Evolutionary conservation across 1,140 invertebrate species (phyloP).

Genomic region (Zeugodacus cucurbitae): DNA sequence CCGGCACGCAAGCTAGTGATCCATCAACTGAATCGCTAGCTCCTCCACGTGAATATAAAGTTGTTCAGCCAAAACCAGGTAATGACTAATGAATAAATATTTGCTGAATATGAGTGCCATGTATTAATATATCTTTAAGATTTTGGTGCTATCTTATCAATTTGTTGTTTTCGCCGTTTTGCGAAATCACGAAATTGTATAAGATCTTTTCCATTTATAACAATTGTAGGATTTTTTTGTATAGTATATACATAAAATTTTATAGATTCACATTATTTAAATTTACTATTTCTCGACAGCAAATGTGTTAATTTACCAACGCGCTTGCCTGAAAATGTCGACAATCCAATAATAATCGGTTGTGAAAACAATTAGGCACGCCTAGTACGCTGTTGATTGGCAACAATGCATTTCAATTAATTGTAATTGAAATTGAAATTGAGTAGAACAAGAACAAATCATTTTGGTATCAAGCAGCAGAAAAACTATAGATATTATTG

Average conservation of each 20-base stretch:
- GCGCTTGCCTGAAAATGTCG: background rate
- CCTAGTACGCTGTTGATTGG: conserved; percentile 2
- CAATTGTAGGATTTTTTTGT: too few relatives aligned
- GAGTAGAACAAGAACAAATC: background rate
- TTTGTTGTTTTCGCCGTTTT: too few relatives aligned
- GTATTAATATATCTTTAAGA: too few relatives aligned
- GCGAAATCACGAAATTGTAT: too few relatives aligned
- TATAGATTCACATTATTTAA: background rate
- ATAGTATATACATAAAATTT: too few relatives aligned
- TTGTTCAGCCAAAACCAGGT: conserved; percentile 61
- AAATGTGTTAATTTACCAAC: background rate
- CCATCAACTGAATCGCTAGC: background rate
- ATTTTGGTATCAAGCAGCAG: background rate
- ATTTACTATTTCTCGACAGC: background rate
- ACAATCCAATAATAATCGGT: background rate
- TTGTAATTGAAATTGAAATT: conserved; percentile 31
- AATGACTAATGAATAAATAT: conserved; percentile 45
- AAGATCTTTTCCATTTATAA: too few relatives aligned
- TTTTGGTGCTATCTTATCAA: too few relatives aligned
- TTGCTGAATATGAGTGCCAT: too few relatives aligned
- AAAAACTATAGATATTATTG: background rate
- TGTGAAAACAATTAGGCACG: background rate
- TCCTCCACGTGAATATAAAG: conserved; percentile 56
- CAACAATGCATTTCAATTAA: conserved; percentile 25
- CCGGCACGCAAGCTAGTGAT: conserved; percentile 34